phyloP scores from a whole-genome alignment of 2,113 vertebrate species.

The Ailuropoda melanoleuca region DNA sequence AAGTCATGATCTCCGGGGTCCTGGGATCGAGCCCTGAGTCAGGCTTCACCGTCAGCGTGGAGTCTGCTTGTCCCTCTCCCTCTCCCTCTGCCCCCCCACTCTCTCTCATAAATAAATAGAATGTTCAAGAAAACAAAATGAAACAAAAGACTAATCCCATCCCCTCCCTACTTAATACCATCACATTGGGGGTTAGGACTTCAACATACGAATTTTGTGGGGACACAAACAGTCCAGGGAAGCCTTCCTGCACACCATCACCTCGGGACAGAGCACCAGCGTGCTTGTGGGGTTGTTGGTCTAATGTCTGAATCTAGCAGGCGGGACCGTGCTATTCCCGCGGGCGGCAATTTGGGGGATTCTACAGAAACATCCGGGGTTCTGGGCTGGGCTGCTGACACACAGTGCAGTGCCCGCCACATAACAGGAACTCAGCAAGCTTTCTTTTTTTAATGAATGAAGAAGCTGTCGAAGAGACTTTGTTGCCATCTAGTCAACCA shows the following conservation, averaged over 20 bases:
- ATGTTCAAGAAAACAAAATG: neutral
- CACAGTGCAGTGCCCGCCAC: neutral
- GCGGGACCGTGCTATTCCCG: too few species aligned
- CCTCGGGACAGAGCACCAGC: rapidly evolving
- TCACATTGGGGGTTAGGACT: neutral
- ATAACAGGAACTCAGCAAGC: rapidly evolving
- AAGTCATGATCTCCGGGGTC: neutral
- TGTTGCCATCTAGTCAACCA: neutral
- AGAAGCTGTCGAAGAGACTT: neutral
- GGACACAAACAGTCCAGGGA: neutral
- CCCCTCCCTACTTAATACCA: neutral
- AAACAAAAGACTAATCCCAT: neutral
- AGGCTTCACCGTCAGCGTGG: neutral
- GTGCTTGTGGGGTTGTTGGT: neutral
- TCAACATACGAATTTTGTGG: neutral
- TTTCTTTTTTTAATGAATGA: neutral
- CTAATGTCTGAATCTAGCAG: neutral
- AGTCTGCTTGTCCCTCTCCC: neutral
- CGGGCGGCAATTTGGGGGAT: neutral
- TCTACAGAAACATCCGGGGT: neutral
- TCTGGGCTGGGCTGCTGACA: rapidly evolving
- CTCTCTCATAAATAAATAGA: neutral
- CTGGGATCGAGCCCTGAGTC: neutral
- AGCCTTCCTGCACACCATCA: neutral
- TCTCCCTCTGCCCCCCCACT: neutral